These are phyloP conservation scores for Cynopterus brachyotis DNA, from an alignment of 2,113 vertebrate genomes.

Conservation along the genomic window DNA sequence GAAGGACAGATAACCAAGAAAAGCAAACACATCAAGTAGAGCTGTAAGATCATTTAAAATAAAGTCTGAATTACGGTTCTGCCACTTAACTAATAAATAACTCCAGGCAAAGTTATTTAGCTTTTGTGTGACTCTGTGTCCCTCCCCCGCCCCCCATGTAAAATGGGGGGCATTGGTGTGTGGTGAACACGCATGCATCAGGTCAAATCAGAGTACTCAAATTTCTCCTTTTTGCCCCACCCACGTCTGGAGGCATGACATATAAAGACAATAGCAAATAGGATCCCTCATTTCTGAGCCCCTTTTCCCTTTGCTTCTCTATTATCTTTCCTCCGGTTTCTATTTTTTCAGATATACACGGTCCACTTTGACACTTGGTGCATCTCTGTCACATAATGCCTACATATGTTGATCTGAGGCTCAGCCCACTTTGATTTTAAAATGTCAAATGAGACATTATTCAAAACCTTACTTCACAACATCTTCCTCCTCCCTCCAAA, in stretches of 20 bases:
- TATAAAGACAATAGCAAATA: rapidly evolving
- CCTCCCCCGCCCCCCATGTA: too few species aligned
- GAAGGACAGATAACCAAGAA: background rate
- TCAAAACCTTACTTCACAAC: conserved; percentile 49
- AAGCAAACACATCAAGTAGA: background rate
- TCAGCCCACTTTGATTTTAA: conserved; percentile 23
- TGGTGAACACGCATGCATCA: background rate
- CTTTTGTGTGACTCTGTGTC: background rate
- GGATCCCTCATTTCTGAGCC: background rate
- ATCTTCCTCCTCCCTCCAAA: background rate
- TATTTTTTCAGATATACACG: background rate
- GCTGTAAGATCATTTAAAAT: background rate
- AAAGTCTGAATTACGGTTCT: background rate
- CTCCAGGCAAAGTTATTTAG: background rate
- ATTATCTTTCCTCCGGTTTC: background rate
- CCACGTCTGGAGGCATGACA: background rate
- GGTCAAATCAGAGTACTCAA: background rate
- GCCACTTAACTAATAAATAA: background rate
- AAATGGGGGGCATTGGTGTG: background rate
- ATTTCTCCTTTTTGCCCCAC: background rate
- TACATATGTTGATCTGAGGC: background rate
- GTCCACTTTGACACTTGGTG: background rate
- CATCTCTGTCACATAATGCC: background rate
- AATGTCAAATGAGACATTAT: conserved; percentile 53
- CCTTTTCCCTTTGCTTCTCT: background rate